Evolutionary conservation across 2,888 invertebrate genomes (phyloP).

Genomic region (Dinocampus coccinellae): DNA sequence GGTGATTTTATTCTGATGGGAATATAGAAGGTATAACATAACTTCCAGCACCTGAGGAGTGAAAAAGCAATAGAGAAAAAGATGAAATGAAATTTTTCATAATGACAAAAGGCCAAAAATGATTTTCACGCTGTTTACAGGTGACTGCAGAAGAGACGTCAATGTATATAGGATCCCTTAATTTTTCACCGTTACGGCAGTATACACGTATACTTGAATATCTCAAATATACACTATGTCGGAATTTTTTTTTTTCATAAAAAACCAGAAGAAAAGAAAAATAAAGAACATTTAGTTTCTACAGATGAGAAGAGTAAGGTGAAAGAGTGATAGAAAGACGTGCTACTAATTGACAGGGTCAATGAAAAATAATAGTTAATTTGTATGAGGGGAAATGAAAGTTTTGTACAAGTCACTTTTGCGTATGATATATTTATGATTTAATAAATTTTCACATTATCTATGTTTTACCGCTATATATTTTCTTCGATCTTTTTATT

Average conservation of each 20-base stretch:
- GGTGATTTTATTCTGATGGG: constrained; percentile 3
- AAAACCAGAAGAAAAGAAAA: not conserved
- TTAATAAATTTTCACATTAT: too few relatives aligned
- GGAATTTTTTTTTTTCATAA: constrained; percentile 13
- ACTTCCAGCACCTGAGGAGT: not conserved
- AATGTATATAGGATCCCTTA: not conserved
- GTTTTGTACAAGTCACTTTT: not conserved
- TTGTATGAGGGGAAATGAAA: not conserved
- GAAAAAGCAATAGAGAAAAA: not conserved
- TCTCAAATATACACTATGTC: not conserved
- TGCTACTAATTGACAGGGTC: constrained; percentile 33
- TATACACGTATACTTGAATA: not conserved
- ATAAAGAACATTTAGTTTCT: not conserved
- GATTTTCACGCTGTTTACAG: constrained; percentile 45
- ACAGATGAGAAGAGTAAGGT: too few relatives aligned
- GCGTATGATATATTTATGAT: constrained; percentile 8
- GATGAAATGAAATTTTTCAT: not conserved
- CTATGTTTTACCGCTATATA: not conserved
- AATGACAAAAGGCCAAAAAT: constrained; percentile 44
- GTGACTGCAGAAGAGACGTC: not conserved
- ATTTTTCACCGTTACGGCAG: constrained; percentile 10
- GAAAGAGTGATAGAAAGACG: too few relatives aligned
- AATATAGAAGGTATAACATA: not conserved
- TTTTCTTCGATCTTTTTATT: not conserved
- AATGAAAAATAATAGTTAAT: constrained; percentile 25